Conservation (phyloP, 2,113 vertebrate genomes). For the Vulpes vulpes region DNA sequence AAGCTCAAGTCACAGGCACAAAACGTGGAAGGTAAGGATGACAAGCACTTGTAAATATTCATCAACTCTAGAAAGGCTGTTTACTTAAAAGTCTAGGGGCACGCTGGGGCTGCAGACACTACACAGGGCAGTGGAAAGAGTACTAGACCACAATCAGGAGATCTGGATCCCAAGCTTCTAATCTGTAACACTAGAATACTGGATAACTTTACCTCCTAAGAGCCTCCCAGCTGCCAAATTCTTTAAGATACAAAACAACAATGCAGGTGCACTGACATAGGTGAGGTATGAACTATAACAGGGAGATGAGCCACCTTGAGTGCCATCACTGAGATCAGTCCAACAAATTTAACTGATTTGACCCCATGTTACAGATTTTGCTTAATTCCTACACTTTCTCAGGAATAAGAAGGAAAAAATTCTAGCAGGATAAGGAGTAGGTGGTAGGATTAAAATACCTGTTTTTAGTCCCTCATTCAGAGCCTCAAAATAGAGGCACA, state of each 20-base stretch:
- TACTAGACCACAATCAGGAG: neutral
- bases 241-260: constrained; percentile 22
- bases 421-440: neutral
- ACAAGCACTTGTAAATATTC: constrained; percentile 16
- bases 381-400: neutral
- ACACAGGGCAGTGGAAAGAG: neutral
- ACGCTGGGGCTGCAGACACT: neutral
- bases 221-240: neutral
- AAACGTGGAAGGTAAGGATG: neutral
- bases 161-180: neutral
- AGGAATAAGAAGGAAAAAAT: neutral
- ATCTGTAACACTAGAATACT: neutral
- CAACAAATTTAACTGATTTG: neutral
- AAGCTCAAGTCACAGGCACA: neutral
- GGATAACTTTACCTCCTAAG: neutral
- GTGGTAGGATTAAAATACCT: neutral
- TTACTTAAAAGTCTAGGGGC: neutral
- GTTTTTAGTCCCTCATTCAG: constrained; percentile 10
- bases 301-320: neutral
- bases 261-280: neutral
- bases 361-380: neutral
- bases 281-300: neutral
- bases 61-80: neutral
- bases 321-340: neutral
- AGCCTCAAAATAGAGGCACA: neutral